phyloP scores from a whole-genome alignment of 2,888 invertebrate species.

The Cheilosia vernalis region DNA sequence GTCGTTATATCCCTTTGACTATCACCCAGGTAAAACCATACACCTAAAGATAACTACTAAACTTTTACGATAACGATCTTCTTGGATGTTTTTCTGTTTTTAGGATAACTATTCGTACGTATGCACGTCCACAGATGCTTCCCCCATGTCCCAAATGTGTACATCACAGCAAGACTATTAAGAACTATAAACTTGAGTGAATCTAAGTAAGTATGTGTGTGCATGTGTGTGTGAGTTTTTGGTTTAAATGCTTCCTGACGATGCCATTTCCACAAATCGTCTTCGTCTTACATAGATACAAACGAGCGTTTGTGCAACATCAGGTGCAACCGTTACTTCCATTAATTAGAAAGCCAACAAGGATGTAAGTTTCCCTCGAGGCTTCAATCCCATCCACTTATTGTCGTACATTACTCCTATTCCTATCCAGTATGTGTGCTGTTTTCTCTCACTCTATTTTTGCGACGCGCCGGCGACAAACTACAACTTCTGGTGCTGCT shows the following conservation, averaged over 20 bases:
- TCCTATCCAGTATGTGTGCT: constrained; percentile 40
- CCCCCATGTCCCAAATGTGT: constrained; percentile 44
- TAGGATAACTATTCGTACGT: constrained; percentile 28
- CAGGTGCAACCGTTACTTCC: constrained; percentile 75
- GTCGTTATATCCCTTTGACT: neutral
- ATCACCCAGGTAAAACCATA: constrained; percentile 18
- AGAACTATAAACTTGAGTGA: constrained; percentile 66
- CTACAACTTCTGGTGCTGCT: constrained; percentile 43
- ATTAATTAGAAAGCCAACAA: constrained; percentile 75
- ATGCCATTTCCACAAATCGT: constrained; percentile 74
- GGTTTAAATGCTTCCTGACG: constrained; percentile 73
- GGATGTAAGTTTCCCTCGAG: constrained; percentile 74
- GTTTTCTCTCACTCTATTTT: neutral
- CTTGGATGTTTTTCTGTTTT: constrained; percentile 26
- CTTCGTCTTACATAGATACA: constrained; percentile 68
- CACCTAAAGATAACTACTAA: constrained; percentile 32
- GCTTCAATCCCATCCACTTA: constrained; percentile 75
- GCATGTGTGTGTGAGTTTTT: constrained; percentile 11
- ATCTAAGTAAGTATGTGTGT: neutral
- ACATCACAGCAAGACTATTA: constrained; percentile 63
- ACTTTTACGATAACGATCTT: constrained; percentile 62
- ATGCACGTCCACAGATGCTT: neutral
- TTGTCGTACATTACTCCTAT: constrained; percentile 73
- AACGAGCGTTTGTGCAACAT: constrained; percentile 72
- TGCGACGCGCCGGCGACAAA: constrained; percentile 5